Evolutionary conservation across 2,888 invertebrate species (phyloP), one percentile per base, ranked within the genome.

Genomic region (Sinhomidia bicolor): DNA sequence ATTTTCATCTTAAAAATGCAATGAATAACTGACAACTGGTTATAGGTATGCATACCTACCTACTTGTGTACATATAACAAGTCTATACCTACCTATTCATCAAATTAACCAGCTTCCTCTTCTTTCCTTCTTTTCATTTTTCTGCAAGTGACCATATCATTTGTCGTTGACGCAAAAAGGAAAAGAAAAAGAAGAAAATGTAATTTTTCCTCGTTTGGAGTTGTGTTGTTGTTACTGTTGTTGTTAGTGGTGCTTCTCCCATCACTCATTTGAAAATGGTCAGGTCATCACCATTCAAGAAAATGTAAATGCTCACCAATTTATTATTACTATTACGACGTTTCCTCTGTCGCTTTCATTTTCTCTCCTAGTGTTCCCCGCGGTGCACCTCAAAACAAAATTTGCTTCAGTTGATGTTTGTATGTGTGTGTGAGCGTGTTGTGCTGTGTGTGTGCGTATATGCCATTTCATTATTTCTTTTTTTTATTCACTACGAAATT

Each of bases 41-140:
- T 20, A 57, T 10, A n/a, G n/a, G n/a, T n/a, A n/a, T n/a, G n/a
- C n/a, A n/a, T n/a, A n/a, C n/a, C n/a, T n/a, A n/a, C n/a, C n/a
- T 47, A 47, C n/a, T n/a, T n/a, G n/a, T n/a, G n/a, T n/a, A n/a
- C n/a, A n/a, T n/a, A n/a, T n/a, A n/a, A n/a, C n/a, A n/a, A n/a
- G n/a, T n/a, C n/a, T n/a, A n/a, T n/a, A n/a, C n/a, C n/a, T n/a
- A n/a, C n/a, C n/a, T n/a, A 65, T 65, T 65, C 14, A 65, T 65
- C 65, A 32, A 65, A 65, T 65, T 65, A 65, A 65, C 65, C 29
- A 65, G 65, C 29, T 36, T 65, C 36, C 65, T 65, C n/a, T 32
- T 65, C 60, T 3, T 51, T n/a, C 57, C 5, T 57, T 26, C n/a
- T n/a, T n/a, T n/a, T n/a, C n/a, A n/a, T n/a, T n/a, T n/a, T n/a